Percentiles rank a stretch among this genome's conserved stretches.
phyloP scores from a whole-genome alignment of 1,140 invertebrate species.

The Streblospio benedicti region DNA sequence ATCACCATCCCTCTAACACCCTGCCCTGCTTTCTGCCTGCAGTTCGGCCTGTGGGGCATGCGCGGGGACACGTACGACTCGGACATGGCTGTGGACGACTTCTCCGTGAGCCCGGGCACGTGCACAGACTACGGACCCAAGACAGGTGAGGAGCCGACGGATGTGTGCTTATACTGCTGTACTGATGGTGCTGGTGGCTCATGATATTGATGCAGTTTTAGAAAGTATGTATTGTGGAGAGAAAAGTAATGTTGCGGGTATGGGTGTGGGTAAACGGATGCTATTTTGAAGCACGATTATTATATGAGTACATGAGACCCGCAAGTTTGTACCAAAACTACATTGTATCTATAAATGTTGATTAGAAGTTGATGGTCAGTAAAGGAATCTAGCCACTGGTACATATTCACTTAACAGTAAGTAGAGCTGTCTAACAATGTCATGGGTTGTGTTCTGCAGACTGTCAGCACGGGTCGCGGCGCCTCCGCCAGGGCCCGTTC shows the following conservation, averaged over 20 bases:
- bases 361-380: not conserved
- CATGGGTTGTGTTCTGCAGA: not conserved
- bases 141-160: too few species aligned
- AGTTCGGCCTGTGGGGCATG: conserved; percentile 6
- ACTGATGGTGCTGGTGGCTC: not conserved
- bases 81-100: conserved; percentile 11
- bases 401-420: not conserved
- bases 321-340: too few species aligned
- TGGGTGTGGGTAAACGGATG: not conserved
- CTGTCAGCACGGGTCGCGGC: not conserved
- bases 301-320: too few species aligned
- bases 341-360: not conserved
- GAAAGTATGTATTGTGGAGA: not conserved
- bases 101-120: conserved; percentile 5
- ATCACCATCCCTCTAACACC: too few species aligned
- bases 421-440: not conserved
- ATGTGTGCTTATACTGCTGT: too few species aligned
- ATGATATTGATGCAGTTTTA: not conserved
- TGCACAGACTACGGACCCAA: too few species aligned
- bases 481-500: not conserved
- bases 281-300: not conserved
- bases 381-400: not conserved
- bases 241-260: not conserved
- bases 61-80: conserved; percentile 7
- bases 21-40: too few species aligned